Evolutionary conservation across 2,888 invertebrate species (phyloP).

Genomic region (Bombylius discolor): DNA sequence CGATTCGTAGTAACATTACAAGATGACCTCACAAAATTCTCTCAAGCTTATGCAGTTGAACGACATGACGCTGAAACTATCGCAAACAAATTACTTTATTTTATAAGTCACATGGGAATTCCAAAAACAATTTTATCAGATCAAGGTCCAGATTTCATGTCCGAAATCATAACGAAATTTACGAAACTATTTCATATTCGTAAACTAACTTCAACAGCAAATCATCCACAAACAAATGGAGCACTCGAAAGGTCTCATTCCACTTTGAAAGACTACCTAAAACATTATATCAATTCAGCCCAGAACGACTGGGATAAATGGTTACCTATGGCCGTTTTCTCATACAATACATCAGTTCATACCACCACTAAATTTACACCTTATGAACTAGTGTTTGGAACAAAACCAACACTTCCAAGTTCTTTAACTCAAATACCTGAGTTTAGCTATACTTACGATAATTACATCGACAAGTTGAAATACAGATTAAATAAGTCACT

Average conservation of each 20-base stretch:
- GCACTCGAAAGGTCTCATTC: constrained; percentile 22
- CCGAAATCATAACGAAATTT: constrained; percentile 23
- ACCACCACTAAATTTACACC: constrained; percentile 24
- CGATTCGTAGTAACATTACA: constrained; percentile 20
- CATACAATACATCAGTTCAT: constrained; percentile 24
- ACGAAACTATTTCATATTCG: constrained; percentile 23
- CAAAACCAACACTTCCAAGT: constrained; percentile 22
- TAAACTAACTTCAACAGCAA: constrained; percentile 20
- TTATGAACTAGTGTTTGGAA: constrained; percentile 27
- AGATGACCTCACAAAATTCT: constrained; percentile 21
- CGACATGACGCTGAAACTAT: constrained; percentile 24
- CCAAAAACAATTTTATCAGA: constrained; percentile 23
- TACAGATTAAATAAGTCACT: constrained; percentile 17
- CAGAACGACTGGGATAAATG: constrained; percentile 24
- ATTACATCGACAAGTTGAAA: constrained; percentile 18
- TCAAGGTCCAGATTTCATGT: constrained; percentile 28
- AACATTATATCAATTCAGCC: constrained; percentile 21
- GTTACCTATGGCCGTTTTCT: constrained; percentile 22
- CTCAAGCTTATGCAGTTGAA: constrained; percentile 18
- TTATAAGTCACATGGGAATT: constrained; percentile 26
- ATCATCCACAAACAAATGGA: constrained; percentile 24
- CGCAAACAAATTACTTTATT: constrained; percentile 19
- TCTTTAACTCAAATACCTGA: constrained; percentile 13
- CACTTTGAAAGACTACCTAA: constrained; percentile 22
- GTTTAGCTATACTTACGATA: constrained; percentile 16